Percentiles rank a stretch among this genome's conserved stretches.
Conservation (phyloP, 2,888 invertebrate genomes). For the Acanthosepion lycidas region DNA sequence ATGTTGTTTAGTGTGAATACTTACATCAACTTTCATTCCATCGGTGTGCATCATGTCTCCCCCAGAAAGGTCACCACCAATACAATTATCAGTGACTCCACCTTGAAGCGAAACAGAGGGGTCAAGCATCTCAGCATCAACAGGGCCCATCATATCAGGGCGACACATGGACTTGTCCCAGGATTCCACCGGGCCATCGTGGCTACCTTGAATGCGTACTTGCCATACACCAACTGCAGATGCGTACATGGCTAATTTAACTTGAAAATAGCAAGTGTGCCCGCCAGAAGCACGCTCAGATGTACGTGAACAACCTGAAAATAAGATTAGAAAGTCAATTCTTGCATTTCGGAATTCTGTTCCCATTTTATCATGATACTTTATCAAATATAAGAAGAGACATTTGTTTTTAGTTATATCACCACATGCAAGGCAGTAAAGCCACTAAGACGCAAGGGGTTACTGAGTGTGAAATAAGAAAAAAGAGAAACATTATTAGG, state of each 20-base stretch:
- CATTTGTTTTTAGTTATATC: too few species aligned
- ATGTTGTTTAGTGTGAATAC: background rate
- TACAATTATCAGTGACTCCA: background rate
- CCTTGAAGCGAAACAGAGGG: background rate
- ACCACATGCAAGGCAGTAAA: too few species aligned
- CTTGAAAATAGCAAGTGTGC: slow-evolving; percentile 36
- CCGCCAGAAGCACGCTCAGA: slow-evolving; percentile 37
- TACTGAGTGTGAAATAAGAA: too few species aligned
- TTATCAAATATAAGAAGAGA: too few species aligned
- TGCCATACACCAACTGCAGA: slow-evolving; percentile 8
- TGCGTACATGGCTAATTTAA: slow-evolving; percentile 36
- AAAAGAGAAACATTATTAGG: too few species aligned
- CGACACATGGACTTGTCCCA: slow-evolving; percentile 23
- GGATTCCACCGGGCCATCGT: slow-evolving; percentile 34
- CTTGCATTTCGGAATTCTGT: background rate
- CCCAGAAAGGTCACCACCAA: background rate
- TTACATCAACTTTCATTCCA: background rate
- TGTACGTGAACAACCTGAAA: slow-evolving; percentile 3
- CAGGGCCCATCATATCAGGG: background rate
- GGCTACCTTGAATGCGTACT: background rate
- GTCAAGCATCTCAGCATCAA: background rate
- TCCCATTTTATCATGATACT: background rate
- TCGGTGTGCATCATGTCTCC: background rate
- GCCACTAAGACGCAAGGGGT: too few species aligned
- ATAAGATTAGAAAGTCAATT: background rate